Conservation (phyloP, 2,113 vertebrate species). For the Morone chrysops region DNA sequence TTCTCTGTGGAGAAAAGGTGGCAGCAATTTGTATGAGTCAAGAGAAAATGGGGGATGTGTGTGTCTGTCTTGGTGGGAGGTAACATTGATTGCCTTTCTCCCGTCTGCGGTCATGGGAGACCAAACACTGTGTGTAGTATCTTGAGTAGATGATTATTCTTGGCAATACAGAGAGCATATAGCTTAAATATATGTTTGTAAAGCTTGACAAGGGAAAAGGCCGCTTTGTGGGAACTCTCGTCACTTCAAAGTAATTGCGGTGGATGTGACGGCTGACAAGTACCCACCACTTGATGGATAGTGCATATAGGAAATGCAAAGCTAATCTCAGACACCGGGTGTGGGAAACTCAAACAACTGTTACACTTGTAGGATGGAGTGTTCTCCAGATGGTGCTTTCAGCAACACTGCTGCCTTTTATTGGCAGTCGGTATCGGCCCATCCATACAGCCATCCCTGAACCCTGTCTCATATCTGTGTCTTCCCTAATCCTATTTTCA, state of each 20-base stretch:
- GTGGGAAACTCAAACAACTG: conserved; percentile 73
- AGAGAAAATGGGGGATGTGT: background rate
- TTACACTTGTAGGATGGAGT: background rate
- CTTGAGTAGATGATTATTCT: conserved; percentile 27
- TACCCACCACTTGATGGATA: conserved; percentile 55
- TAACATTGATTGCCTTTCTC: conserved; percentile 12
- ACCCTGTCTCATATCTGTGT: conserved; percentile 2
- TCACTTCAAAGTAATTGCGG: conserved; percentile 40
- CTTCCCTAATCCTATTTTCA: background rate
- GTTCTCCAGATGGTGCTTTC: conserved; percentile 37
- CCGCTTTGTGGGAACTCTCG: conserved; percentile 38
- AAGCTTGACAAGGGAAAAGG: conserved; percentile 45
- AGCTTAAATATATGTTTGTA: conserved; percentile 46
- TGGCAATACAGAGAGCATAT: conserved; percentile 26
- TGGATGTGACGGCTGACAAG: conserved; percentile 38
- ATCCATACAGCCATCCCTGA: background rate
- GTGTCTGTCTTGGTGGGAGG: background rate
- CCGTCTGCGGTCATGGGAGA: conserved; percentile 36
- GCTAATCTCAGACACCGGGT: conserved; percentile 37
- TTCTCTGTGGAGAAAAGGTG: conserved; percentile 3
- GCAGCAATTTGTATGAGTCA: background rate
- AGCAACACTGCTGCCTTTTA: background rate
- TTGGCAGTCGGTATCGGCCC: background rate
- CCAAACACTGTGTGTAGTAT: conserved; percentile 26
- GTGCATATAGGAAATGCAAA: conserved; percentile 57